Evolutionary conservation across 2,113 vertebrate genomes (phyloP).

Genomic region (Chascanopsetta lugubris): DNA sequence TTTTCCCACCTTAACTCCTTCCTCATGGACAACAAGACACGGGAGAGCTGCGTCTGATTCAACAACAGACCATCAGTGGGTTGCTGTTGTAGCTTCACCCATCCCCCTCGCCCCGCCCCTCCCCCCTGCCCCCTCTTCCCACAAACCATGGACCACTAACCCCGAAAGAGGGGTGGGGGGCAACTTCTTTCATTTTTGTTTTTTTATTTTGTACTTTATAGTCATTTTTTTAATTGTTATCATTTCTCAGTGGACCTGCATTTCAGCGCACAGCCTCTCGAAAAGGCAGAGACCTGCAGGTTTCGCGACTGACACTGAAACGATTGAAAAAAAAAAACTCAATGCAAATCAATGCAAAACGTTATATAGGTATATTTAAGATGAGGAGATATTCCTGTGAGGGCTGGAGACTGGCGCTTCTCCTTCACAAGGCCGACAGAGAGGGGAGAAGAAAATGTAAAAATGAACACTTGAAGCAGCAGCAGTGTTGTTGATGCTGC

Average conservation of each 20-base stretch:
- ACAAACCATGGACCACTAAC: slow-evolving; percentile 50
- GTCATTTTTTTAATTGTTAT: slow-evolving; percentile 69
- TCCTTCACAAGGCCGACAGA: slow-evolving; percentile 55
- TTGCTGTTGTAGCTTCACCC: slow-evolving; percentile 33
- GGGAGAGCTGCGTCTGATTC: slow-evolving; percentile 93
- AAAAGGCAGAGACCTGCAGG: slow-evolving; percentile 63
- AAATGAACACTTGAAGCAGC: slow-evolving; percentile 54
- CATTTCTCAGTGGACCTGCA: slow-evolving; percentile 73
- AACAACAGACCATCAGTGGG: slow-evolving; percentile 37
- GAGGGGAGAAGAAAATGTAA: slow-evolving; percentile 11
- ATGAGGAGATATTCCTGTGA: slow-evolving; percentile 69
- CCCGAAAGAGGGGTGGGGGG: slow-evolving; percentile 35
- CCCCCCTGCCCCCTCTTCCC: background rate
- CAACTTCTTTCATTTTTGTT: slow-evolving; percentile 46
- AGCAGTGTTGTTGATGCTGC: slow-evolving; percentile 27
- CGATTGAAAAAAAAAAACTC: slow-evolving; percentile 81
- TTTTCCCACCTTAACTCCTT: slow-evolving; percentile 89
- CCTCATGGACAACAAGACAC: slow-evolving; percentile 87
- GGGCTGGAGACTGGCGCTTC: slow-evolving; percentile 72
- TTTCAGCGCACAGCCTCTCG: slow-evolving; percentile 61
- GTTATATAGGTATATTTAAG: slow-evolving; percentile 71
- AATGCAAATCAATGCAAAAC: slow-evolving; percentile 99
- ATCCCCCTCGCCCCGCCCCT: background rate
- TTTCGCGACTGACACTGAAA: slow-evolving; percentile 85
- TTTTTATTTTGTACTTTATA: slow-evolving; percentile 68